phyloP scores from a whole-genome alignment of 23 tunicate genomes.

The Halocynthia roretzi region DNA sequence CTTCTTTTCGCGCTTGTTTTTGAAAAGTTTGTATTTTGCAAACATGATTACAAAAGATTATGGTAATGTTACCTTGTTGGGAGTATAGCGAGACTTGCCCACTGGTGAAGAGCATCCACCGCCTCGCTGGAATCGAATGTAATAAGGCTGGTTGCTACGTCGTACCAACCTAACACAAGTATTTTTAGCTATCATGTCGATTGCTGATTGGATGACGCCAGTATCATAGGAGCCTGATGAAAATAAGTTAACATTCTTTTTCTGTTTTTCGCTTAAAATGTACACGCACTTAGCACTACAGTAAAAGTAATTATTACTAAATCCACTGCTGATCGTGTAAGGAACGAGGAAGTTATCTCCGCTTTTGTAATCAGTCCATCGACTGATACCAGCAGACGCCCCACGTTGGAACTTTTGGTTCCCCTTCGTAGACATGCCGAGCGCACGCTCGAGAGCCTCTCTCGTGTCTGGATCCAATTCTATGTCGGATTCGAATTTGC shows the following conservation, averaged over 20 bases:
- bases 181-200: constrained; percentile 7
- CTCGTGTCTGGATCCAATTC: background rate
- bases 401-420: constrained; percentile 13
- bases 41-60: background rate
- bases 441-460: background rate
- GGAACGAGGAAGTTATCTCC: constrained; percentile 32
- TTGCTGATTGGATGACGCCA: constrained; percentile 6
- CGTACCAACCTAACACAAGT: constrained; percentile 24
- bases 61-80: constrained; percentile 19
- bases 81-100: constrained; percentile 18
- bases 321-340: constrained; percentile 11
- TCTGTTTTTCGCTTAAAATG: background rate
- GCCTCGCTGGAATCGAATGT: constrained; percentile 37
- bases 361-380: constrained; percentile 20
- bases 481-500: constrained; percentile 23
- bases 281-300: background rate
- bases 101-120: constrained; percentile 67
- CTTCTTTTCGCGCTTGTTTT: background rate
- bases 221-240: background rate
- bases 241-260: background rate
- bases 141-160: constrained; percentile 1
- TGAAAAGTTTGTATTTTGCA: too few species aligned
- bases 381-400: constrained; percentile 13
- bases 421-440: background rate
- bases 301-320: constrained; percentile 26